Conservation (phyloP, 2,113 vertebrate genomes). For the Neolamprologus hecqui region DNA sequence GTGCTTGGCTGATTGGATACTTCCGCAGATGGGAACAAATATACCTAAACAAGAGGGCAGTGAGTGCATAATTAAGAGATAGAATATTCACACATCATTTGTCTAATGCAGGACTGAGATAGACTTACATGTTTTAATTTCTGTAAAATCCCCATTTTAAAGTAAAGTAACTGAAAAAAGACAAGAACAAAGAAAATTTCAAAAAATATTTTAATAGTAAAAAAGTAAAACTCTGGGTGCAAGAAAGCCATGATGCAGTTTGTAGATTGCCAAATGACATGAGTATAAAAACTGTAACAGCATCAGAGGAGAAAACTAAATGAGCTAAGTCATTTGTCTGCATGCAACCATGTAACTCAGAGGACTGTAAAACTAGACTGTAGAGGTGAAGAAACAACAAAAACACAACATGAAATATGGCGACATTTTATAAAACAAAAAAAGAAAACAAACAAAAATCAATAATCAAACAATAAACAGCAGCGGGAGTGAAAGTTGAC, state of each 20-base stretch:
- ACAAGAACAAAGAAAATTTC: neutral
- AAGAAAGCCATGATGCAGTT: neutral
- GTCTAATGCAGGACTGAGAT: neutral
- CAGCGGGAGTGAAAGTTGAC: neutral
- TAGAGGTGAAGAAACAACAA: neutral
- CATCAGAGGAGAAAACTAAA: neutral
- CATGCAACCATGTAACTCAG: neutral
- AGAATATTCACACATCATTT: neutral
- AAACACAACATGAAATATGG: neutral
- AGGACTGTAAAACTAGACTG: neutral
- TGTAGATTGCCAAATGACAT: neutral
- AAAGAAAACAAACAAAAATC: neutral
- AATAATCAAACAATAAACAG: neutral
- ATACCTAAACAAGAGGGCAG: neutral
- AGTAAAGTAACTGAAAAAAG: neutral
- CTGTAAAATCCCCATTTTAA: neutral
- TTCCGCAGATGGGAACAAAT: neutral
- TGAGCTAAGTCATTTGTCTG: neutral
- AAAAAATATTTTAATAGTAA: slow-evolving; percentile 5
- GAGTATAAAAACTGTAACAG: neutral
- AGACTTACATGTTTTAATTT: neutral
- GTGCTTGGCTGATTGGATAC: neutral
- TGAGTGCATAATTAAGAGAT: neutral
- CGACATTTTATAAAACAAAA: neutral
- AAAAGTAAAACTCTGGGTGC: neutral